Conservation (phyloP, 2,797 vertebrate species). For the Falco novaeseelandiae region DNA sequence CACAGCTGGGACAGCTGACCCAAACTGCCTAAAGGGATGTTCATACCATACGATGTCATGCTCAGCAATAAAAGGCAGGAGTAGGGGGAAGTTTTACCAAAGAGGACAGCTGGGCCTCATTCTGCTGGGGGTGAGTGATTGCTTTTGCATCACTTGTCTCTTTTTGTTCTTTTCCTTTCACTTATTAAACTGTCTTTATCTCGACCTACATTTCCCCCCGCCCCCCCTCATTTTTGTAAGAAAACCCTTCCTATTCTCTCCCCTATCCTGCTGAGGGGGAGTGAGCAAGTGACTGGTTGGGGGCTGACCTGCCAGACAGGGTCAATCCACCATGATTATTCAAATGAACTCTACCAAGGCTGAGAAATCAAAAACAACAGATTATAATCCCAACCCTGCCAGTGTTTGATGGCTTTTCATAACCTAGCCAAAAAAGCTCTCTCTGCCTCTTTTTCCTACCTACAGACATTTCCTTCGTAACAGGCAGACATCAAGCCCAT, state of each 20-base stretch:
- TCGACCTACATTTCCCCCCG: not conserved
- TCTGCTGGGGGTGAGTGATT: not conserved
- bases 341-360: not conserved
- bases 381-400: not conserved
- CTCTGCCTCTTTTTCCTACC: not conserved
- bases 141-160: not conserved
- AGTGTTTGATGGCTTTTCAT: not conserved
- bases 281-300: not conserved
- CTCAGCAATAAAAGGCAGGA: not conserved
- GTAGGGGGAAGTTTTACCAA: not conserved
- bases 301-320: not conserved
- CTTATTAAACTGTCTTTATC: not conserved
- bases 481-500: no score
- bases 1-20: not conserved
- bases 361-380: not conserved
- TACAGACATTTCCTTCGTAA: not conserved
- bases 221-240: not conserved
- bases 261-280: not conserved
- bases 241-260: not conserved
- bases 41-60: rapidly evolving
- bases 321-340: not conserved
- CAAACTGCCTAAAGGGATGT: not conserved
- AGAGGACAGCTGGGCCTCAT: not conserved
- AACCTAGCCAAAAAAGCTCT: not conserved
- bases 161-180: not conserved